Evolutionary conservation across 2,113 vertebrate species (phyloP), one percentile per base, ranked within the genome.

Genomic region (Anser cygnoides): DNA sequence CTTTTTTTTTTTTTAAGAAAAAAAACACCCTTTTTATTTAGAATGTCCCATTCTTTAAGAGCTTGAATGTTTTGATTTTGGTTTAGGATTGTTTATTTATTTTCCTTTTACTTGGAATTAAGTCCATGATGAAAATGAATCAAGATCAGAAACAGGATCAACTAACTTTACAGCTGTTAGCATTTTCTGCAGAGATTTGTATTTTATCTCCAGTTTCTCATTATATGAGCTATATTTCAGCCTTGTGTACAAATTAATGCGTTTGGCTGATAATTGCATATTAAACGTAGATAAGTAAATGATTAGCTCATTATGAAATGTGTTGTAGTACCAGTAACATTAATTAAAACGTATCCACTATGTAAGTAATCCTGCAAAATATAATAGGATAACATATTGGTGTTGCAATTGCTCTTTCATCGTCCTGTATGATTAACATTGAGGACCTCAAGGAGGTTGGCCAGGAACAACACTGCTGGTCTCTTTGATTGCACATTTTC

Each of bases 261-360:
- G 41, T 74, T 93, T 92, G 92, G 70, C 86, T 71, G 63, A 70
- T 92, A 92, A 91, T 46, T 92, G 29, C 67, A 6, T 87, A 87
- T 92, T 93, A 92, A 92, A 96, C 87, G 72, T 49, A 90, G 83
- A 87, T 94, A 79, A 90, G 94, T 97, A 87, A 86, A 68, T 82
- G 7, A 91, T 94, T 94, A 89, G 37, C 85, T 96, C 46, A 41
- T 89, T 96, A 94, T 39, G 31, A 89, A 87, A 79, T 73, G 26
- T 87, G 58, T 87, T 94, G 77, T 89, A 84, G 39, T 82, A 87
- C 73, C 29, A 92, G 73, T 71, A 72, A 57, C 86, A 94, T 93
- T 91, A 95, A 89, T 95, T 93, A 82, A 84, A 84, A 89, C 89
- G 92, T 44, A 92, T 94, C 62, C 88, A 22, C 89, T 89, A 1